Evolutionary conservation across 2,797 vertebrate species (phyloP), one percentile per base, ranked within the genome.

Genomic region (Synanceia verrucosa): DNA sequence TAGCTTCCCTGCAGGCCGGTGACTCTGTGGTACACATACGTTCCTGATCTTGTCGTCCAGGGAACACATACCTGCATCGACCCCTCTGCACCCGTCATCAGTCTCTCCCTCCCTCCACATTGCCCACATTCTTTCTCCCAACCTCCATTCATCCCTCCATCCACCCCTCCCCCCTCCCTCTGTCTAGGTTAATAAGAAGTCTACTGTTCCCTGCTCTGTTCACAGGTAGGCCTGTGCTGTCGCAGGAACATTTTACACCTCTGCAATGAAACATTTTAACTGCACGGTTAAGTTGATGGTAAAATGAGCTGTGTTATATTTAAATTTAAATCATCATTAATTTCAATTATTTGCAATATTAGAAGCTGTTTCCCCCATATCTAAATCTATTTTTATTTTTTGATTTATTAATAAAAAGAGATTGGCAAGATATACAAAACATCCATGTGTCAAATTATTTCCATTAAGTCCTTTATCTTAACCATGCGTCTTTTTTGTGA

Each of bases 101-200:
- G 39, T 76, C 81, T 76, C 79, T 61, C 59, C 68, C 65, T 64
- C 77, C 65, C 67, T 66, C 72, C 56, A 74, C 92, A 93, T 94
- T 88, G 80, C 85, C 86, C 65, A 47, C 88, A 94, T 94, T 94
- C 93, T 79, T 94, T 89, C 70, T 84, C 55, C 65, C 86, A 88
- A 93, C 88, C 90, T 89, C 84, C 86, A 88, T 90, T 89, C 88
- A 91, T 83, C 77, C 76, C 80, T 84, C 77, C 72, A 48, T 68
- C 74, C 33, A 34, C 73, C 58, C 65, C 68, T 53, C 76, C 65
- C 37, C 63, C 51, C 70, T 52, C 47, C 71, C 70, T 60, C 69
- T 23, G 78, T 83, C 86, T 84, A 66, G 51, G 76, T 82, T 92
- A 83, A 91, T 91, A 89, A 92, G 78, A 90, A 88, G 62, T 62